These are phyloP conservation scores for Prosapia bicincta DNA, from an alignment of 2,888 invertebrate species.

Conservation along the genomic window DNA sequence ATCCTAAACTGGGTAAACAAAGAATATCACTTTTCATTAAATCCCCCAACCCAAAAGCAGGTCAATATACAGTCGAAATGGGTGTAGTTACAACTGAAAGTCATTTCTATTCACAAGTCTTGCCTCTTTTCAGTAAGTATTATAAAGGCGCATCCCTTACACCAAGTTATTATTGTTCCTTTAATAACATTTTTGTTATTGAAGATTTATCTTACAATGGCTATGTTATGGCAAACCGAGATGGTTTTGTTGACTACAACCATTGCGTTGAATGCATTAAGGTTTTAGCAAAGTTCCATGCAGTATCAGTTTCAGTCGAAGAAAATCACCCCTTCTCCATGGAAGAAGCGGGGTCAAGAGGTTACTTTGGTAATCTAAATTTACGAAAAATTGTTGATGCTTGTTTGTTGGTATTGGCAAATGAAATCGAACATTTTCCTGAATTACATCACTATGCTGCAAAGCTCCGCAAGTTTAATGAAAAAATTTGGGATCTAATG, in stretches of 20 bases:
- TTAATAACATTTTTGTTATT: not conserved
- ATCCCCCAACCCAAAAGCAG: not conserved
- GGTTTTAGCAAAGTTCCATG: not conserved
- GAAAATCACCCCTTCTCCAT: not conserved
- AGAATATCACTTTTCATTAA: not conserved
- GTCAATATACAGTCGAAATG: not conserved
- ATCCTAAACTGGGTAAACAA: not conserved
- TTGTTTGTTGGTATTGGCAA: not conserved
- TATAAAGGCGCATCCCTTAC: not conserved
- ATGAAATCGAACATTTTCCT: not conserved
- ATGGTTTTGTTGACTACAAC: not conserved
- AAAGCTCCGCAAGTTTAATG: not conserved
- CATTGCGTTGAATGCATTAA: not conserved
- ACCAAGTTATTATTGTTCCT: not conserved
- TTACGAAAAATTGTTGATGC: not conserved
- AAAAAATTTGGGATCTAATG: not conserved
- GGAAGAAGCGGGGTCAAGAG: not conserved
- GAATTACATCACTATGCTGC: not conserved
- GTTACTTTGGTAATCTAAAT: not conserved
- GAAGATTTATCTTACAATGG: not conserved
- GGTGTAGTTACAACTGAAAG: not conserved
- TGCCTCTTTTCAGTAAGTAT: not conserved
- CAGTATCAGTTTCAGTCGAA: not conserved
- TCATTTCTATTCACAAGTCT: not conserved
- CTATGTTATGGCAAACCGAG: not conserved